phyloP scores from a whole-genome alignment of 1,140 invertebrate species.

The Ladona fulva region DNA sequence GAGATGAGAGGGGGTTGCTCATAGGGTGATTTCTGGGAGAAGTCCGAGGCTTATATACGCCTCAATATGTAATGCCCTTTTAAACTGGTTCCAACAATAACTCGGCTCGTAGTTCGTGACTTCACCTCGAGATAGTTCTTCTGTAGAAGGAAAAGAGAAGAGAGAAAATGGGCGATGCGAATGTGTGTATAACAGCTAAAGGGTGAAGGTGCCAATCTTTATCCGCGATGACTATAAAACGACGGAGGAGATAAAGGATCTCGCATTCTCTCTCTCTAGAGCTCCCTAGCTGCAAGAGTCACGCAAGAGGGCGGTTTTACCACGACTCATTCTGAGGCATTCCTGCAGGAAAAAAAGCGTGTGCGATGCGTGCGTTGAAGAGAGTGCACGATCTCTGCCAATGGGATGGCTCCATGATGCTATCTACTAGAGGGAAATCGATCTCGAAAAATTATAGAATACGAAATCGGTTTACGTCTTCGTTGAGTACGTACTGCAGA shows the following conservation, averaged over 20 bases:
- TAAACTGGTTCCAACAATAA: not conserved
- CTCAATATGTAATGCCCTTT: not conserved
- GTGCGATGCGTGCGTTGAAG: no score
- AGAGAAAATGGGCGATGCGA: not conserved
- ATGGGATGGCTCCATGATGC: not conserved
- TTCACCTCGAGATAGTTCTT: not conserved
- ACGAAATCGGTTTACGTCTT: not conserved
- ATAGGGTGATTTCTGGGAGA: not conserved
- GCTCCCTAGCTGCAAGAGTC: not conserved
- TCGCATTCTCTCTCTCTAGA: not conserved
- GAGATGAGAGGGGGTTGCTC: not conserved
- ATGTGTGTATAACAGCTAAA: not conserved
- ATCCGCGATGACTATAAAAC: constrained; percentile 7
- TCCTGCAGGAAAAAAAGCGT: no score
- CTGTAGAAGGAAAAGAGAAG: not conserved
- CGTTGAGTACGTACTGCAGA: not conserved
- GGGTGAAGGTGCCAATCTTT: constrained; percentile 3
- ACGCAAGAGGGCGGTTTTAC: not conserved
- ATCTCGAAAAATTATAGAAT: not conserved
- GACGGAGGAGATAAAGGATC: not conserved
- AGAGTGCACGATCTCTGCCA: no score
- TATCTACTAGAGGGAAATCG: not conserved
- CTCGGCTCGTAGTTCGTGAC: not conserved
- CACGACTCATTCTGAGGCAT: not conserved
- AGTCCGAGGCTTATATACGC: not conserved